Conservation (phyloP, 2,797 vertebrate genomes). For the Cacajao melanocephalus region DNA sequence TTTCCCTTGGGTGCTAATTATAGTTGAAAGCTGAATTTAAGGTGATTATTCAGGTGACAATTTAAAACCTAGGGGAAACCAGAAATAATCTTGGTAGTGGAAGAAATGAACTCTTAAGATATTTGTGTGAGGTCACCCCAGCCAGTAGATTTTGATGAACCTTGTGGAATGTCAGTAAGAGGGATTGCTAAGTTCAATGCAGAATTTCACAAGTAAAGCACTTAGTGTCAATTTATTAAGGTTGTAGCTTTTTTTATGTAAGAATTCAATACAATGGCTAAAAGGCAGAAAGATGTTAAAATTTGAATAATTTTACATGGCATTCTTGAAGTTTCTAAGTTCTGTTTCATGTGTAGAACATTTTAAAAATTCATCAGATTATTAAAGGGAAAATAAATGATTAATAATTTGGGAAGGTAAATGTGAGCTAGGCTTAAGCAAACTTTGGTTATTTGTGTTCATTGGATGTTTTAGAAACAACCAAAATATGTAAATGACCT, state of each 20-base stretch:
- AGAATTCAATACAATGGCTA: background rate
- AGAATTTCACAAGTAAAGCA: background rate
- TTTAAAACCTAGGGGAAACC: background rate
- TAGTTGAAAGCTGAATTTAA: slow-evolving; percentile 14
- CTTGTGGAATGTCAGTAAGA: background rate
- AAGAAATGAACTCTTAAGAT: background rate
- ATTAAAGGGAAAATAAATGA: background rate
- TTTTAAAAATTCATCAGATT: background rate
- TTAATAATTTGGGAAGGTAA: background rate
- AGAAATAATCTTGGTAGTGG: background rate
- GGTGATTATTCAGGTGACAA: background rate
- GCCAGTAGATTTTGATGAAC: background rate
- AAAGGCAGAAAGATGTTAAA: background rate
- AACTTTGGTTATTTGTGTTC: background rate
- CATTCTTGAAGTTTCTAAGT: background rate
- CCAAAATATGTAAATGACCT: background rate
- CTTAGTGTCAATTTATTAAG: background rate
- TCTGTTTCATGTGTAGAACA: background rate
- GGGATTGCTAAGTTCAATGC: background rate
- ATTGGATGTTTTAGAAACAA: background rate
- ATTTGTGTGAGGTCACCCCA: background rate
- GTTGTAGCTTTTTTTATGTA: background rate
- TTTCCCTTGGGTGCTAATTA: slow-evolving; percentile 23
- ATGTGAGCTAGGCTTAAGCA: background rate
- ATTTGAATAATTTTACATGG: background rate